Evolutionary conservation across 2,888 invertebrate genomes (phyloP), one percentile per base, ranked within the genome.

Genomic region (Netelia melanura): DNA sequence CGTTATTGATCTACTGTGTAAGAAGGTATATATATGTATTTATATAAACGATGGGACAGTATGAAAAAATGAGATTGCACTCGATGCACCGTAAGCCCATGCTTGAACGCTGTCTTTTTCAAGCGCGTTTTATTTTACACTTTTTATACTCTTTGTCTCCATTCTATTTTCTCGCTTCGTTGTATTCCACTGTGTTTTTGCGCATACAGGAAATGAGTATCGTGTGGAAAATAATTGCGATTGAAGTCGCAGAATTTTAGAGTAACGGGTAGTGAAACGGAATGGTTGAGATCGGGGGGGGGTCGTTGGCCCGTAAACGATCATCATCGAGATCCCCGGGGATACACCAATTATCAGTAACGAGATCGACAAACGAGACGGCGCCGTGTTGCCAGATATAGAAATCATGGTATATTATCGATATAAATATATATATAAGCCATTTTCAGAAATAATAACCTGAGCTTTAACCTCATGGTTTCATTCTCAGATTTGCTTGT

Each of bases 321-420:
- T 74, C 76, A 71, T 84, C 80, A 71, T 72, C 76, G 76, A 72
- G 76, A 67, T 65, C 71, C 75, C 84, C 71, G 76, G 76, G 80
- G 84, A 81, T 81, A 81, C 81, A 81, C 81, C 84, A 84, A 85
- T 85, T 85, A 85, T 81, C 81, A 75, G 70, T 85, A 81, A 85
- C 81, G 67, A 85, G 84, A 81, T 81, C 74, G 72, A 81, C 81
- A 85, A 85, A 85, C 78, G 84, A 85, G 81, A 85, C 78, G 78
- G 81, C 84, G 81, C 54, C 84, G 64, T 70, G 64, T 72, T 65
- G 64, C 43, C 43, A 71, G 48, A 64, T 76, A 84, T 84, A 75
- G 80, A 76, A 76, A 84, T 70, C 58, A 52, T 81, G 44, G 44
- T 64, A 25, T 65, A 30, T 48, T 43, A 43, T 67, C 21, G 25